These are phyloP conservation scores for Cephus pulcher DNA, from an alignment of 2,888 invertebrate genomes.

Conservation along the genomic window DNA sequence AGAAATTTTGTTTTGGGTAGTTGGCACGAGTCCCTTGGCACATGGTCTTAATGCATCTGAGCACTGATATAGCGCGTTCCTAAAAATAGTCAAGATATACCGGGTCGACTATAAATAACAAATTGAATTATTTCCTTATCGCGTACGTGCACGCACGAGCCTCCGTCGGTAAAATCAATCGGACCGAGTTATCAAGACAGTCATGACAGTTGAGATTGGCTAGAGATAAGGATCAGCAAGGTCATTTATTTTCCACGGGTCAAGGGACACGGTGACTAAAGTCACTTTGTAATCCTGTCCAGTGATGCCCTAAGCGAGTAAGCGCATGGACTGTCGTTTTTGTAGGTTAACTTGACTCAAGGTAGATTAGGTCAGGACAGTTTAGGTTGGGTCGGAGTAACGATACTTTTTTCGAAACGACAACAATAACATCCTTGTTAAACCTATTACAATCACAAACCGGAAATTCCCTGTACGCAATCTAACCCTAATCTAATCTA, in stretches of 20 bases:
- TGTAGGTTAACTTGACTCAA: not conserved
- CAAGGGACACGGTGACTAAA: not conserved
- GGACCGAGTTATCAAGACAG: not conserved
- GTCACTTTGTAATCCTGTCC: not conserved
- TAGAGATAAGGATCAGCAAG: not conserved
- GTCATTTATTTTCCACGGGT: not conserved
- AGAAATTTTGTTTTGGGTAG: not conserved
- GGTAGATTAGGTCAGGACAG: not conserved
- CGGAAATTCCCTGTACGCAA: not conserved
- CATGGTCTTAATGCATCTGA: conserved; percentile 2
- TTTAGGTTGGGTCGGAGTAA: not conserved
- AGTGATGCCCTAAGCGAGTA: not conserved
- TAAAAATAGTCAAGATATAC: conserved; percentile 35
- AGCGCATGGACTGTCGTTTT: not conserved
- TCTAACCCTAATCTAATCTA: too few species aligned
- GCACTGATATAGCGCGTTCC: conserved; percentile 34
- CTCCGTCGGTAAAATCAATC: not conserved
- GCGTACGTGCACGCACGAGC: not conserved
- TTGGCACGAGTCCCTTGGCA: not conserved
- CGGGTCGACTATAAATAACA: conserved; percentile 35
- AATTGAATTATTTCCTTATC: conserved; percentile 33
- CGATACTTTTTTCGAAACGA: not conserved
- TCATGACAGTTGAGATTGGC: not conserved
- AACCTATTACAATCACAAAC: not conserved
- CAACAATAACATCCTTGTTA: not conserved